phyloP scores from a whole-genome alignment of 2,888 invertebrate species.

The Pseudoips prasinana region DNA sequence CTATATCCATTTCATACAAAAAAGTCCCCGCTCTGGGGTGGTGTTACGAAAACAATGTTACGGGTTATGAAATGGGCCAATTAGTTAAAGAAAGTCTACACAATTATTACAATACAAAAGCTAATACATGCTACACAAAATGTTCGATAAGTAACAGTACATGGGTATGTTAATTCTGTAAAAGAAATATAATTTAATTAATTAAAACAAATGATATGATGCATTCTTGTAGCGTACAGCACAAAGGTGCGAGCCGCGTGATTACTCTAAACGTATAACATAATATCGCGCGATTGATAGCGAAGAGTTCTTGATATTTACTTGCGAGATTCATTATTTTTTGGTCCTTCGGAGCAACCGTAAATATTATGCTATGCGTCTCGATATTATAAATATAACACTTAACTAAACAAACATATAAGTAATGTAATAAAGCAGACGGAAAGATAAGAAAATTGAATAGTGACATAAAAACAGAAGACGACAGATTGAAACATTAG shows the following conservation, averaged over 20 bases:
- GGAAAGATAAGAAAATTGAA: constrained; percentile 33
- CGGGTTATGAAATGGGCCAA: constrained; percentile 50
- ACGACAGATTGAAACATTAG: constrained; percentile 30
- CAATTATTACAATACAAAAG: constrained; percentile 33
- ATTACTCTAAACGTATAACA: constrained; percentile 35
- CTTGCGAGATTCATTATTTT: constrained; percentile 16
- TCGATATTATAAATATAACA: constrained; percentile 45
- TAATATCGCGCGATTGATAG: constrained; percentile 36
- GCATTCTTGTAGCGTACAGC: constrained; percentile 77
- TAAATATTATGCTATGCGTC: constrained; percentile 33
- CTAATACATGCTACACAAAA: constrained; percentile 51
- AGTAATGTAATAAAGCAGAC: constrained; percentile 41
- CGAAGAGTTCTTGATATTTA: constrained; percentile 10
- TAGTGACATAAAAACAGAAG: constrained; percentile 37
- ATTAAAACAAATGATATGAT: constrained; percentile 82
- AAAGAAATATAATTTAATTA: constrained; percentile 70
- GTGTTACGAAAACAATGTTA: constrained; percentile 38
- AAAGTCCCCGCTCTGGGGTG: constrained; percentile 68
- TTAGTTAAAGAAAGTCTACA: constrained; percentile 35
- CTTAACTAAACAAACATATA: constrained; percentile 64
- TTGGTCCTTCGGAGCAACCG: constrained; percentile 13
- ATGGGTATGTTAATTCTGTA: constrained; percentile 62
- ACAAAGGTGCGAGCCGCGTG: constrained; percentile 60
- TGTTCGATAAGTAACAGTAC: constrained; percentile 57
- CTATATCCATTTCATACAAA: constrained; percentile 73